Conservation (phyloP, 1,140 invertebrate genomes). For the Trypoxylus dichotomus region DNA sequence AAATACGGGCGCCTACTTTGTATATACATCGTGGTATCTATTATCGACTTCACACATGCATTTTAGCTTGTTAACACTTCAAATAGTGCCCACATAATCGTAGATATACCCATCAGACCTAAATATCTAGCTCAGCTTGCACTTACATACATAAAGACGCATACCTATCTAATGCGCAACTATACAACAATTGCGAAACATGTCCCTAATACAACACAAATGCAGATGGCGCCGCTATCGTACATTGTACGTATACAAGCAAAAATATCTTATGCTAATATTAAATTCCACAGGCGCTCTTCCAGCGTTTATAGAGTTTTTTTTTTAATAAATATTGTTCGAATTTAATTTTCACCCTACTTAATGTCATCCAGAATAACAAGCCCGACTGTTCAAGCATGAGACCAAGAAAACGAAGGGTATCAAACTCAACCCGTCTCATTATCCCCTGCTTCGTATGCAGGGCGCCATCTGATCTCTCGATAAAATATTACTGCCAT, state of each 20-base stretch:
- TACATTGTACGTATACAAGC: background rate
- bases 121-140: too few species aligned
- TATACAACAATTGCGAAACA: too few species aligned
- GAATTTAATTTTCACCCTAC: slow-evolving; percentile 29
- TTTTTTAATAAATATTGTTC: slow-evolving; percentile 26
- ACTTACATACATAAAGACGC: too few species aligned
- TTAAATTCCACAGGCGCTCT: background rate
- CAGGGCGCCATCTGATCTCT: slow-evolving; percentile 48
- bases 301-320: background rate
- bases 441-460: slow-evolving; percentile 53
- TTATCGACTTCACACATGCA: background rate
- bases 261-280: slow-evolving; percentile 3
- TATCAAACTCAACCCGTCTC: slow-evolving; percentile 51
- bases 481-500: slow-evolving; percentile 51
- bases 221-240: background rate
- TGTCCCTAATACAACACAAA: too few species aligned
- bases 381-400: slow-evolving; percentile 31
- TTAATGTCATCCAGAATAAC: slow-evolving; percentile 35
- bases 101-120: too few species aligned
- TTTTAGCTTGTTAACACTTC: background rate
- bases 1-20: background rate
- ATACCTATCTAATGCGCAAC: too few species aligned
- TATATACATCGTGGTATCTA: background rate
- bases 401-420: slow-evolving; percentile 41
- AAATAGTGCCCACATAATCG: background rate